phyloP scores from a whole-genome alignment of 2,797 vertebrate genomes.

The Emys orbicularis region DNA sequence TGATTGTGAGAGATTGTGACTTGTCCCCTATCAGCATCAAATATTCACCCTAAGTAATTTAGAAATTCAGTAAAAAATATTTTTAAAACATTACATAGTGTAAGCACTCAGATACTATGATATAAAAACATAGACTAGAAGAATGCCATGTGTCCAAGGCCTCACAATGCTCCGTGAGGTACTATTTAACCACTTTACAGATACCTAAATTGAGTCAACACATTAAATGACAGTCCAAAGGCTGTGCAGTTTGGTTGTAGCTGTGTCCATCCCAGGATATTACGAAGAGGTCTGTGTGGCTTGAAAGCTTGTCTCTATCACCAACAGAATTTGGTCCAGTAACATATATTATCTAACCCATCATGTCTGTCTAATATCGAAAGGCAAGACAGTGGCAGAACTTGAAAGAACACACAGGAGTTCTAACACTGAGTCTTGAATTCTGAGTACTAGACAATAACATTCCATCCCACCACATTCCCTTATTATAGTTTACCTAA shows the following conservation, averaged over 20 bases:
- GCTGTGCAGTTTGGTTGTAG: fast-evolving
- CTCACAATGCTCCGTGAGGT: fast-evolving
- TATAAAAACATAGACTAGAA: background rate
- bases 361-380: background rate
- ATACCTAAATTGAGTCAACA: background rate
- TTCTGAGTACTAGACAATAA: background rate
- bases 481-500: background rate
- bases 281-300: background rate
- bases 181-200: background rate
- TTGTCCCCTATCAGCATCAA: background rate
- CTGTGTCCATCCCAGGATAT: background rate
- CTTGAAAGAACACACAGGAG: background rate
- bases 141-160: background rate
- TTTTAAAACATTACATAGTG: background rate
- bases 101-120: fast-evolving
- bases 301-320: background rate
- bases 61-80: background rate
- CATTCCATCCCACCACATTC: background rate
- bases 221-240: background rate
- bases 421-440: background rate
- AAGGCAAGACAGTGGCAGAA: background rate
- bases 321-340: background rate
- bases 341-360: background rate
- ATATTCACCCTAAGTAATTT: background rate
- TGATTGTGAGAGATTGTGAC: background rate